Conservation (phyloP, 2,113 vertebrate species). For the Mionectes macconnelli region DNA sequence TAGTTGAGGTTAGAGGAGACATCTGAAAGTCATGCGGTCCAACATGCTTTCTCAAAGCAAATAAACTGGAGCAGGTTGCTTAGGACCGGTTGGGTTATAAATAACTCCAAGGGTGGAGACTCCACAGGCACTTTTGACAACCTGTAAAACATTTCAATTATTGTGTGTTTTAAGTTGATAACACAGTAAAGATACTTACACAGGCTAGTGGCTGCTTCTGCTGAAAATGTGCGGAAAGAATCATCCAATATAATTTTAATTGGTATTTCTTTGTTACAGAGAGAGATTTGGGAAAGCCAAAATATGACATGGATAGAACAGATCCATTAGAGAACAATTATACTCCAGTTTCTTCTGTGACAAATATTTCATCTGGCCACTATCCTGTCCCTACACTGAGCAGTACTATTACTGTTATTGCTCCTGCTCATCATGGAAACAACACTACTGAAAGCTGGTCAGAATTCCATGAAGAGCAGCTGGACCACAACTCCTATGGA, state of each 20-base stretch:
- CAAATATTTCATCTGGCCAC: slow-evolving; percentile 83
- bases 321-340: slow-evolving; percentile 84
- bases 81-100: neutral
- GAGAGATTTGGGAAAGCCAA: slow-evolving; percentile 88
- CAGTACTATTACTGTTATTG: slow-evolving; percentile 95
- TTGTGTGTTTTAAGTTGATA: neutral
- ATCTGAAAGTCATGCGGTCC: neutral
- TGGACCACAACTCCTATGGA: slow-evolving; percentile 86
- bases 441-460: slow-evolving; percentile 95
- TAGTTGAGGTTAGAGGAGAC: neutral
- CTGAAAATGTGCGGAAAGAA: neutral
- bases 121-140: neutral
- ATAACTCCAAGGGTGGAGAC: neutral
- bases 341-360: slow-evolving; percentile 80
- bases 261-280: slow-evolving; percentile 74
- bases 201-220: neutral
- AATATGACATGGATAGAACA: slow-evolving; percentile 87
- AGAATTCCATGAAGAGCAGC: slow-evolving; percentile 86
- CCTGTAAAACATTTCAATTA: neutral
- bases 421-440: slow-evolving; percentile 92
- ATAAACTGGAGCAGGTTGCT: neutral
- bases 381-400: slow-evolving; percentile 93
- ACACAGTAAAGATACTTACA: neutral
- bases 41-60: neutral
- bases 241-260: neutral